Evolutionary conservation across 2,888 invertebrate species (phyloP).

Genomic region (Eurytoma californica): DNA sequence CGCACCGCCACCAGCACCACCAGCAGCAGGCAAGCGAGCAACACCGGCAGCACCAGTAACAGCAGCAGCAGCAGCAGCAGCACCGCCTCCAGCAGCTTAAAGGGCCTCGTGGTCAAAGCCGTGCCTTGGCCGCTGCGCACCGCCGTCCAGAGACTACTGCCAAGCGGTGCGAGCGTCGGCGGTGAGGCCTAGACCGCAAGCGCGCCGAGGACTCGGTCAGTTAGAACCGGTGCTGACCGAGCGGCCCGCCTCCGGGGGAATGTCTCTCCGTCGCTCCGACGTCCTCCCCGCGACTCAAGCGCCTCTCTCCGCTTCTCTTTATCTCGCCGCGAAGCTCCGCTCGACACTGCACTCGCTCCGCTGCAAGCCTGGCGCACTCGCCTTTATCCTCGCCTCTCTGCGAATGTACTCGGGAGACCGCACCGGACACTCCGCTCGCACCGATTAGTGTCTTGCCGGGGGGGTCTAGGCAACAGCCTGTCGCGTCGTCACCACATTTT

Average conservation of each 20-base stretch:
- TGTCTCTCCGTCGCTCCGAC: background rate
- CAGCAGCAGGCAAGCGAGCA: too few species aligned
- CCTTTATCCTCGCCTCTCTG: too few species aligned
- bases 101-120: background rate
- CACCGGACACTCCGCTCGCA: conserved; percentile 60
- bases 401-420: too few species aligned
- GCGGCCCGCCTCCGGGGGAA: background rate
- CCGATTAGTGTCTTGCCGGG: conserved; percentile 71
- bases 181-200: too few species aligned
- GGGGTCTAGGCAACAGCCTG: conserved; percentile 62
- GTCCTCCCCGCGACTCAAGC: too few species aligned
- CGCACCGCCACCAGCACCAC: background rate
- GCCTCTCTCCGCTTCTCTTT: background rate
- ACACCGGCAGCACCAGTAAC: too few species aligned
- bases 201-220: background rate
- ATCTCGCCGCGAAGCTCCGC: background rate
- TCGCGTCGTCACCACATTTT: conserved; percentile 73
- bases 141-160: background rate
- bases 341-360: too few species aligned
- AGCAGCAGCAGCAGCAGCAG: too few species aligned
- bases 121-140: background rate
- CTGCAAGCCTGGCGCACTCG: too few species aligned
- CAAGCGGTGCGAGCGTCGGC: too few species aligned
- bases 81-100: background rate
- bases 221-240: conserved; percentile 27